Evolutionary conservation across 1,140 invertebrate genomes (phyloP), one percentile per base, ranked within the genome.

Genomic region (Nilaparvata lugens): DNA sequence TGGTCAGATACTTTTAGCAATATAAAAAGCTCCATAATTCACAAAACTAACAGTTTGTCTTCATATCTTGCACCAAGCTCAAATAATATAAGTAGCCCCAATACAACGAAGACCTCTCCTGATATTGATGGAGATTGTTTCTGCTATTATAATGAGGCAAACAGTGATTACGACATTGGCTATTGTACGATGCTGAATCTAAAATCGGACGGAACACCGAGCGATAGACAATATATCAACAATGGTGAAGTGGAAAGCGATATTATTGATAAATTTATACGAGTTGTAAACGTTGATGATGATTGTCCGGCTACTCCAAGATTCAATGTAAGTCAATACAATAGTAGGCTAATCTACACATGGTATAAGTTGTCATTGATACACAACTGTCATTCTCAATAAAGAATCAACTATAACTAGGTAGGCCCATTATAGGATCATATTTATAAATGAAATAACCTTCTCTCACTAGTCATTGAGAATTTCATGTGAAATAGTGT

Each of bases 221-320:
- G 70, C 65, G 70, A 52, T 68, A 70, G 38, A 62, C 56, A 43
- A 60, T n/a, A 61, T 64, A 48, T 55, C 28, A 42, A 45, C 3
- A 25, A 60, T 45, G 68, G 73, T 2, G 71, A 74, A 45, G 74
- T 78, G 52, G 75, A 78, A 60, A 74, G 77, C 42, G 78, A 83
- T 71, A 79, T 87, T 67, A 74, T 85, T 65, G 82, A 86, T 64
- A 81, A 80, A 70, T 87, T 86, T 76, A 79, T 82, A 65, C 77
- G 76, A 66, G 82, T 85, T 62, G 78, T 81, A 38, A 72, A 74
- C 64, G 74, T 81, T 62, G 70, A 77, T 64, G 67, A 68, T 56
- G 61, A 68, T 40, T 57, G 62, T 19, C 58, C 43, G 21, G n/a
- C 14, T 13, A 60, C 24, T 42, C 11, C 40, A 61, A 54, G 42